A percentile compares a stretch with the other conserved stretches of the same genome.
These are phyloP conservation scores for Phenganax stokvisi DNA, from an alignment of 92 coral and sea anemone species.

Conservation along the genomic window DNA sequence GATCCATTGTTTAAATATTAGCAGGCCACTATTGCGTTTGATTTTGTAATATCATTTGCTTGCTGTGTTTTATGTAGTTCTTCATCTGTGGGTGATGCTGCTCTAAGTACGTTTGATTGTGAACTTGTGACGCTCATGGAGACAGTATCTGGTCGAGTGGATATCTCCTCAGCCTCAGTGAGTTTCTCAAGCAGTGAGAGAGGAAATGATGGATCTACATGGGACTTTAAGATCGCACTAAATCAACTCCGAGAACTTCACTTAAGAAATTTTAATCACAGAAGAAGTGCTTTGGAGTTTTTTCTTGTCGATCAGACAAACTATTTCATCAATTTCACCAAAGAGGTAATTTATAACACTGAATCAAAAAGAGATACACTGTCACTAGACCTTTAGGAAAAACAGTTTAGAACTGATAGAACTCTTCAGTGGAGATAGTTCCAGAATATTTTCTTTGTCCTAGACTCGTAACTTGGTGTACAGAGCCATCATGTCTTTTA, in stretches of 20 bases:
- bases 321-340: slow-evolving; percentile 82
- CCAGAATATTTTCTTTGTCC: background rate
- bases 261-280: slow-evolving; percentile 76
- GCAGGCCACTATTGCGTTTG: background rate
- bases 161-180: slow-evolving; percentile 72
- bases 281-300: slow-evolving; percentile 92
- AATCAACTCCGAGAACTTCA: slow-evolving; percentile 86
- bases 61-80: background rate
- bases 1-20: too few relatives aligned
- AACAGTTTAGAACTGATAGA: too few relatives aligned
- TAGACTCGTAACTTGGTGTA: slow-evolving; percentile 81
- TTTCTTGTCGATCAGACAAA: slow-evolving; percentile 90
- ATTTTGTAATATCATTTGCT: background rate
- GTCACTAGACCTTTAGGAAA: too few relatives aligned
- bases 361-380: background rate
- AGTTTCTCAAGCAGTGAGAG: slow-evolving; percentile 64
- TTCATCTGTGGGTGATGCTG: background rate
- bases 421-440: too few relatives aligned
- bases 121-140: slow-evolving; percentile 90
- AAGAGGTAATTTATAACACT: slow-evolving; percentile 55
- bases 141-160: slow-evolving; percentile 68
- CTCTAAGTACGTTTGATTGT: slow-evolving; percentile 35
- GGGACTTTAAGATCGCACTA: slow-evolving; percentile 81
- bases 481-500: slow-evolving; percentile 70
- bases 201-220: slow-evolving; percentile 60